phyloP scores from a whole-genome alignment of 2,888 invertebrate species.

The Anthophora plumipes region DNA sequence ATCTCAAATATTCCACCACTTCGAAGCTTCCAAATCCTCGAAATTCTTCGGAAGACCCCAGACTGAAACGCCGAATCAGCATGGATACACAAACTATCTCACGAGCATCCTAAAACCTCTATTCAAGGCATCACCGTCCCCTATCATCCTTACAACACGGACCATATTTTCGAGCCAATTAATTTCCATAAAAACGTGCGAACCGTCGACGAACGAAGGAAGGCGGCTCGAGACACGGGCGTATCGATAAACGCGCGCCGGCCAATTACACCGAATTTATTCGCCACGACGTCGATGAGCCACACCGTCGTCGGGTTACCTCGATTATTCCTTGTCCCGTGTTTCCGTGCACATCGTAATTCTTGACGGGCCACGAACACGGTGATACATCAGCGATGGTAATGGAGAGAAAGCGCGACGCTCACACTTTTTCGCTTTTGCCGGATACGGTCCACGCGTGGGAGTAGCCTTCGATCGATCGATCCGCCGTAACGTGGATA shows the following conservation, averaged over 20 bases:
- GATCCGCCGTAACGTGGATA: constrained; percentile 29
- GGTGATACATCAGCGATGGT: constrained; percentile 66
- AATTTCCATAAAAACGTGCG: constrained; percentile 29
- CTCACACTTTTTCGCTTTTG: constrained; percentile 46
- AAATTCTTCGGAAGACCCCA: not conserved
- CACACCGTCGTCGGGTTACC: constrained; percentile 20
- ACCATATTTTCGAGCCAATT: constrained; percentile 48
- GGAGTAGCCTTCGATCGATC: constrained; percentile 57
- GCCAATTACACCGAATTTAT: constrained; percentile 67
- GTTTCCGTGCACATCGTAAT: constrained; percentile 61
- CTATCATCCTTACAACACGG: constrained; percentile 9
- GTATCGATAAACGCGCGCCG: constrained; percentile 47
- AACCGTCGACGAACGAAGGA: not conserved
- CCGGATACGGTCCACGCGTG: constrained; percentile 55
- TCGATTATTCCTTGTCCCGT: constrained; percentile 44
- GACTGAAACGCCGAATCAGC: too few relatives aligned
- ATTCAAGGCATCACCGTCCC: constrained; percentile 1
- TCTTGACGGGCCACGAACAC: constrained; percentile 42
- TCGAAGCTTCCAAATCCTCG: not conserved
- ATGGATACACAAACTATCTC: not conserved
- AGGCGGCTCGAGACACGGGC: constrained; percentile 18
- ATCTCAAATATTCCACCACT: not conserved
- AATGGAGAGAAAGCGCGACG: constrained; percentile 70
- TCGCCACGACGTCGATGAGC: constrained; percentile 55
- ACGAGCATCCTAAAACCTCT: not conserved